These are phyloP conservation scores for Netelia fuscicornis DNA, from an alignment of 2,888 invertebrate genomes.

Conservation along the genomic window DNA sequence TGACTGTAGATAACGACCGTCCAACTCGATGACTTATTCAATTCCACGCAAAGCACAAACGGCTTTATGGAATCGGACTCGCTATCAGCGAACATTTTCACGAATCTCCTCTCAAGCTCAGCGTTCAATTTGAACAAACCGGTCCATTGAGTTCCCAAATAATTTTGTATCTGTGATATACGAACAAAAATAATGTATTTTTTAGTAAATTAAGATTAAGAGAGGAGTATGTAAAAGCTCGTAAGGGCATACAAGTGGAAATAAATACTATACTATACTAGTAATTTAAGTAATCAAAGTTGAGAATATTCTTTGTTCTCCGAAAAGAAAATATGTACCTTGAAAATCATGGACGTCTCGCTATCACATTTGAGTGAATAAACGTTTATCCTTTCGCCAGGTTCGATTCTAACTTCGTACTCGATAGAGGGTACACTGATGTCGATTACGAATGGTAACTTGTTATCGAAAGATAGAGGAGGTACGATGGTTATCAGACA, in stretches of 20 bases:
- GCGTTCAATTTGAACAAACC: slow-evolving; percentile 89
- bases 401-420: slow-evolving; percentile 88
- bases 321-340: slow-evolving; percentile 75
- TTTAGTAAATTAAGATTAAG: not conserved
- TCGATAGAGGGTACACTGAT: slow-evolving; percentile 86
- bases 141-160: slow-evolving; percentile 89
- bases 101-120: slow-evolving; percentile 88
- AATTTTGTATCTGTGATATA: slow-evolving; percentile 86
- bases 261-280: too few species aligned
- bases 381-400: slow-evolving; percentile 90
- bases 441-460: slow-evolving; percentile 90
- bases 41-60: slow-evolving; percentile 89
- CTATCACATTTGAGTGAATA: slow-evolving; percentile 89
- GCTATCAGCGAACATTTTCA: slow-evolving; percentile 89
- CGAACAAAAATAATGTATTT: not conserved
- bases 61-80: slow-evolving; percentile 88
- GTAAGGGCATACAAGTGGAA: too few species aligned
- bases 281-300: not conserved
- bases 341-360: slow-evolving; percentile 86
- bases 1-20: slow-evolving; percentile 91
- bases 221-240: too few species aligned
- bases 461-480: slow-evolving; percentile 91
- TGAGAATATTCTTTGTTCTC: not conserved
- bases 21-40: slow-evolving; percentile 88
- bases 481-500: slow-evolving; percentile 90